Percentiles rank a stretch among this genome's conserved stretches.
These are phyloP conservation scores for Leptodactylus fuscus DNA, from an alignment of 2,113 vertebrate genomes.

Conservation along the genomic window DNA sequence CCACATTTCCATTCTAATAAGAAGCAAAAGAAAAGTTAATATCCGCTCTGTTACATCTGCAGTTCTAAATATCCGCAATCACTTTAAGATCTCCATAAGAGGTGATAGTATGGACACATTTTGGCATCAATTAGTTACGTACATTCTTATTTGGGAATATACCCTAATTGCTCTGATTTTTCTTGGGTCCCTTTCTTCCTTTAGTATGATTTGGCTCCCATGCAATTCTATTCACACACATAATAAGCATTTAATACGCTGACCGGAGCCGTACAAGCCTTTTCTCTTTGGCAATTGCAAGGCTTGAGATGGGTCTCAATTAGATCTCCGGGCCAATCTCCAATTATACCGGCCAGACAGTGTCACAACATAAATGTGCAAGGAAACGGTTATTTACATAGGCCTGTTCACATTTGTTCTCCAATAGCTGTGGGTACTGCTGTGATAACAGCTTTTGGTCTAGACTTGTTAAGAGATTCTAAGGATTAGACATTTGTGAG, in stretches of 20 bases:
- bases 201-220: neutral
- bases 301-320: neutral
- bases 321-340: neutral
- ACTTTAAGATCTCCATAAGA: too few species aligned
- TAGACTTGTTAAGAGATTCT: conserved; percentile 36
- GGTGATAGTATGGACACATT: too few species aligned
- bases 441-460: conserved; percentile 34
- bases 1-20: too few species aligned
- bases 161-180: neutral
- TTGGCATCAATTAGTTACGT: too few species aligned
- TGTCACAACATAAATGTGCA: conserved; percentile 11
- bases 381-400: conserved; percentile 29
- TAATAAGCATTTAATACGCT: conserved; percentile 11
- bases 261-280: neutral
- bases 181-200: neutral
- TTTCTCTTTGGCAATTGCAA: conserved; percentile 8
- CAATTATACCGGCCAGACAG: neutral
- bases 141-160: too few species aligned
- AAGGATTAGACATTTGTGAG: conserved; percentile 15
- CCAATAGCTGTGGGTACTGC: neutral
- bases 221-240: neutral
- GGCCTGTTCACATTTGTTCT: conserved; percentile 12
- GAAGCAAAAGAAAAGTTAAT: too few species aligned
- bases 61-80: too few species aligned
- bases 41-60: too few species aligned